Base-by-base conservation (phyloP, 2,888 invertebrate genomes). In the Eristalis tenax region DNA sequence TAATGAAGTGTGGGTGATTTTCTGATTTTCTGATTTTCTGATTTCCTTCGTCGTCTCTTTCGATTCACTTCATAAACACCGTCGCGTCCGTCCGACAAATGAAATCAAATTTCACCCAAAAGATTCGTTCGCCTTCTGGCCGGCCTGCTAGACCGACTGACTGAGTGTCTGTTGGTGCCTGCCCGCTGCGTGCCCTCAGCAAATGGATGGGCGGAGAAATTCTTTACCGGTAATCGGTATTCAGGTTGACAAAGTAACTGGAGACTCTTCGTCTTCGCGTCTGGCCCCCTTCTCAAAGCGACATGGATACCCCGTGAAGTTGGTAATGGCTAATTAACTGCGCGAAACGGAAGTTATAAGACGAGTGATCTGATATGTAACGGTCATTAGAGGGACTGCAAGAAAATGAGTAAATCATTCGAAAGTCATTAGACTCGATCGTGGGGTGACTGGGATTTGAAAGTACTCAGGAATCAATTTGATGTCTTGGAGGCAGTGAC, bases 51-150 rank as follows among this genome's bases (percentile, higher is more conserved):
- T 56, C 13, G 13, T 35, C 38, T 38, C 56, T 28, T 68, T n/a
- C 50, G 15, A 15, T 40, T 68, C 32, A 26, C 11, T n/a, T 38
- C 50, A n/a, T n/a, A 50, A 10, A 18, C 18, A 13, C 69, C 26
- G 15, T n/a, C n/a, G 13, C 64, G 11, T 3, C 10, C 28, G 40
- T 28, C 23, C 28, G 40, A 64, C 43, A 69, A n/a, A 65, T 43
- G 69, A 74, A 68, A 64, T 77, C 38, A 74, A 78, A 78, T 86
- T 86, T 86, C 86, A 82, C 86, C 74, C 38, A 56, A 59, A 69
- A 65, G 11, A 59, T 57, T 71, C 13, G 32, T 32, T 32, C 32
- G 32, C 6, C 32, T 32, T 2, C 32, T 32, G 4, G 32, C 6
- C 32, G 4, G 32, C 5, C 5, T 4, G 32, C 6, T 5, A 0